Base-by-base conservation (phyloP, 2,888 invertebrate genomes). In the Zygaena filipendulae region DNA sequence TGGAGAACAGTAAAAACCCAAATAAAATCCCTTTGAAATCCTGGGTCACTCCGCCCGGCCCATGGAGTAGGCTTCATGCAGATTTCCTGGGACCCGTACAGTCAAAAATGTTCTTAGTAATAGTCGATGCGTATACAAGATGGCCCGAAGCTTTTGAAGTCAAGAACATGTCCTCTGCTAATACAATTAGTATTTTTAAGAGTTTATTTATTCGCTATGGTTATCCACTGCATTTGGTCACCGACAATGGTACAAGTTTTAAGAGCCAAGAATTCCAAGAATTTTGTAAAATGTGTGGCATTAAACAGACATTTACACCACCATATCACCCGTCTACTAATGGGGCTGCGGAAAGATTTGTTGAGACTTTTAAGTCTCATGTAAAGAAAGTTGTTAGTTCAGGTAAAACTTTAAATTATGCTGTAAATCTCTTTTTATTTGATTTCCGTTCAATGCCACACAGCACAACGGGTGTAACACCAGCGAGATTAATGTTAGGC, bases 21-120 rank as follows among this genome's bases (percentile, higher is more conserved):
- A 6, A 13, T 9, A 33, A 32, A 32, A 11, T n/a, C 20, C 29
- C 20, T 11, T 3, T 27, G 2, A 37, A 31, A 21, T 13, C 27
- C n/a, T 40, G 40, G 40, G 35, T 35, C 10, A 12, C 25, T 3
- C 32, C 40, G 2, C 38, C 38, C 2, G 12, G 32, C 13, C 16
- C 24, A 4, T 40, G 40, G 40, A 29, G 36, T 21, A 25, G 40
- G 9, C 19, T 39, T 9, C 42, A 40, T 37, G 38, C 39, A 7
- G 39, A 42, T 21, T 39, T 32, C 23, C 14, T 42, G 8, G 39
- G 37, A 3, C 39, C 39, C 19, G 32, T 38, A 13, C 30, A 21
- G 23, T 21, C 25, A 12, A 42, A 40, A 39, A 42, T 40, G 35
- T 39, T 23, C 21, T 20, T 39, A 20, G 33, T 41, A 2, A 7